Evolutionary conservation across 2,797 vertebrate genomes (phyloP).

Genomic region (Triplophysa yarkandensis): DNA sequence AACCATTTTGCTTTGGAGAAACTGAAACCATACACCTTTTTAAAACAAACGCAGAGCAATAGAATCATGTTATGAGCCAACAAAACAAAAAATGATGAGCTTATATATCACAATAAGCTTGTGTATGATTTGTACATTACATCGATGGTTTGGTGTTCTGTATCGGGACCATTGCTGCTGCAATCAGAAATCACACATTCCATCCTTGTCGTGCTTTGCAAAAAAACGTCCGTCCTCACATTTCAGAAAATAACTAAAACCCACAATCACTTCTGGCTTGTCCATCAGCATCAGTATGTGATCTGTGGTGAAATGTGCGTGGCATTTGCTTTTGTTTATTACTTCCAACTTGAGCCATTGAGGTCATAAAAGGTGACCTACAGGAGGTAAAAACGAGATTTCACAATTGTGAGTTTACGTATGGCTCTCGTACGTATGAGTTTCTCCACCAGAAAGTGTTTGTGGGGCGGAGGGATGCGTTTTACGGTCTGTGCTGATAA

Average conservation of each 20-base stretch:
- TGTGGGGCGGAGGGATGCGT: not conserved
- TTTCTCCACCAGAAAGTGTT: slow-evolving; percentile 7
- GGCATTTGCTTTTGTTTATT: slow-evolving; percentile 50
- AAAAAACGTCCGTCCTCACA: slow-evolving; percentile 24
- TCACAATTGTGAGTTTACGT: slow-evolving; percentile 12
- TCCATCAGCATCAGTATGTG: slow-evolving; percentile 15
- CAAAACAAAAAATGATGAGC: slow-evolving; percentile 47
- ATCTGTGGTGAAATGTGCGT: not conserved
- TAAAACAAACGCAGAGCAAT: slow-evolving; percentile 45
- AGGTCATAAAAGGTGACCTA: slow-evolving; percentile 44
- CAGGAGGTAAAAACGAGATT: slow-evolving; percentile 34
- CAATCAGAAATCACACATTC: slow-evolving; percentile 15
- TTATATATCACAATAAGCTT: slow-evolving; percentile 39
- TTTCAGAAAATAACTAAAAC: slow-evolving; percentile 25
- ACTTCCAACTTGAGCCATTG: slow-evolving; percentile 53
- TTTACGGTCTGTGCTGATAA: not conserved
- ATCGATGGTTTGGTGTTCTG: slow-evolving; percentile 33
- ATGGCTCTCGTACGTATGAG: slow-evolving; percentile 26
- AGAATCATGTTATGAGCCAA: slow-evolving; percentile 47
- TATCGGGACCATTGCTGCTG: slow-evolving; percentile 44
- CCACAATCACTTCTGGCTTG: slow-evolving; percentile 35
- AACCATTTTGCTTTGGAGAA: slow-evolving; percentile 48
- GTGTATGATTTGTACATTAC: slow-evolving; percentile 60
- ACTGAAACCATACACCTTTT: slow-evolving; percentile 57
- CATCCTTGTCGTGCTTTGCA: slow-evolving; percentile 5